Evolutionary conservation across 2,888 invertebrate genomes (phyloP), one percentile per base, ranked within the genome.

Genomic region (Silvanus unidentatus): DNA sequence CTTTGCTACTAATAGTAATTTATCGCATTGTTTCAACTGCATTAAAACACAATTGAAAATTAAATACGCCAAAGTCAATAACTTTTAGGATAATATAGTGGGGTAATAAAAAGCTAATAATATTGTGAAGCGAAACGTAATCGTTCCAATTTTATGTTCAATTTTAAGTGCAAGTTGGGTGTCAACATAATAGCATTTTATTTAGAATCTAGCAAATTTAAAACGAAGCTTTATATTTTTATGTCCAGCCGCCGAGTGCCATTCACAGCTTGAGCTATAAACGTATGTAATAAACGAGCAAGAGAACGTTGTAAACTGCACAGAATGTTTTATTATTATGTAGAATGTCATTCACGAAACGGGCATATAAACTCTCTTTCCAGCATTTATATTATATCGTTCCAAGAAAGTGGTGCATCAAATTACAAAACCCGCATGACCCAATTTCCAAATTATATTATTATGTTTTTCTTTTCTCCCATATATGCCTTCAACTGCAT

Each of bases 181-280:
- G 48, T 47, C 44, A 42, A 28, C 38, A 51, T 45, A 49, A 49
- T 42, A 29, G 41, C 46, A 14, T 45, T 45, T 43, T 39, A 45
- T 52, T 48, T 43, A 30, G 42, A 52, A 46, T 41, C 53, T 44
- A 39, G 48, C 49, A 48, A 49, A 53, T 55, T 51, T 49, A 47
- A 53, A 50, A 48, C 45, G 48, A 41, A 40, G 47, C 48, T 39
- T 47, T 52, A 54, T 53, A 54, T 53, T 51, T 53, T 53, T 54
- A 53, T 47, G 53, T 45, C 22, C 47, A 22, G 45, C 34, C 44
- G 45, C 44, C 47, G 49, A 57, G 52, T 57, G 57, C 53, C 58
- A 57, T 60, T 63, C 59, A 53, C 59, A 62, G 60, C 62, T 61
- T 55, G 49, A 52, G 54, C 54, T 54, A 54, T 65, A 62, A 65